Base-by-base conservation (phyloP, 2,797 vertebrate species). In the Petrocephalus sullivani region DNA sequence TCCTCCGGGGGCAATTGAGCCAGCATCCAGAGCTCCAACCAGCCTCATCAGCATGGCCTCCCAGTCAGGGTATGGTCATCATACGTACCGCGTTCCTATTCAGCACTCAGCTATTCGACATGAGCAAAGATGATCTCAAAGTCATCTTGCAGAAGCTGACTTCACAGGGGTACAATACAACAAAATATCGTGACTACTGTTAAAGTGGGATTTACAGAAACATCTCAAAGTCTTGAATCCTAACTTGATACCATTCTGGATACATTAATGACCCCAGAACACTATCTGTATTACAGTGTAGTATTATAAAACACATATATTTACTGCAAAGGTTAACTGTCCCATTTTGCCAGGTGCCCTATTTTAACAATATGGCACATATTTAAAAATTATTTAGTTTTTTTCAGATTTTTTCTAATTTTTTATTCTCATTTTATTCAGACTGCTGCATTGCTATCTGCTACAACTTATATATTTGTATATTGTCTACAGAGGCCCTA, bases 1-100 rank as follows among this genome's bases (percentile, higher is more conserved):
- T 0, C 97, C 97, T 0, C 96, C 98, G 1, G 96, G 93, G 83
- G 95, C 86, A 9, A 71, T 56, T 0, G 87, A 88, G 41, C 1
- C 84, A 19, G 53, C 56, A 6, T 60, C 56, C 54, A 58, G 84
- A 41, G 14, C 28, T n/a, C 21, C 84, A 37, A 46, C 53, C 28
- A 28, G 84, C 28, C 84, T 86, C 14, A 85, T 85, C 53, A 86
- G 23, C 84, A 95, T 14, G 92, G 93, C 88, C 93, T 92, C 37
- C 21, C 93, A 86, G 21, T 86, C 84, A 60, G 60, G 84, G 84
- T 86, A 33, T 54, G 28, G 3, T 51, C 19, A 51, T 28, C 41
- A 12, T 28, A n/a, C 53, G 16, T 54, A 41, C 37, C 37, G n/a
- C 19, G 49, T 83, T 83, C 61, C 37, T 8, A 41, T 0, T 41